These are phyloP conservation scores for Nesospiza acunhae DNA, from an alignment of 2,113 vertebrate genomes.

Conservation along the genomic window DNA sequence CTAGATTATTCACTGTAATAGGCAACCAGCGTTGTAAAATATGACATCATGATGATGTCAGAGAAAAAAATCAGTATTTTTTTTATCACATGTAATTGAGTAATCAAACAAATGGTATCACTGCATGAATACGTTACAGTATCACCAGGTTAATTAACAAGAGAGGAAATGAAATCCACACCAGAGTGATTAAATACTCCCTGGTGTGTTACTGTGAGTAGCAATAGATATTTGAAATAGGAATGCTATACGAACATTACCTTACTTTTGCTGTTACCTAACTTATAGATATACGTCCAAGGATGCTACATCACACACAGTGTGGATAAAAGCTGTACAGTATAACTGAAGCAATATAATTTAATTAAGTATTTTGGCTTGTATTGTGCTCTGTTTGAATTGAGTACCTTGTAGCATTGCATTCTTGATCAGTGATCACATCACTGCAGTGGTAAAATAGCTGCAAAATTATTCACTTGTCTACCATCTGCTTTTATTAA, in stretches of 20 bases:
- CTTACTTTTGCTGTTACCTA: neutral
- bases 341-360: neutral
- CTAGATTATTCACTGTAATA: neutral
- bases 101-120: neutral
- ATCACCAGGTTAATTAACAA: neutral
- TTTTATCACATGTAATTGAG: neutral
- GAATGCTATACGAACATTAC: neutral
- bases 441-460: neutral
- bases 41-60: neutral
- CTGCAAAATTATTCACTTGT: neutral
- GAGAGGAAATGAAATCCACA: neutral
- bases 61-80: neutral
- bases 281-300: neutral
- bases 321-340: neutral
- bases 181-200: neutral
- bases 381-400: neutral
- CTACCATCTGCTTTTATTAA: fast-evolving
- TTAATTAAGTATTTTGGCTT: neutral
- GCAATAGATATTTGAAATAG: neutral
- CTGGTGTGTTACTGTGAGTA: neutral
- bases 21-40: neutral
- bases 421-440: neutral
- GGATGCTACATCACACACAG: neutral
- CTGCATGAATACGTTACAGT: neutral
- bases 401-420: neutral